phyloP scores from a whole-genome alignment of 2,113 vertebrate genomes.

The Philantomba maxwellii region DNA sequence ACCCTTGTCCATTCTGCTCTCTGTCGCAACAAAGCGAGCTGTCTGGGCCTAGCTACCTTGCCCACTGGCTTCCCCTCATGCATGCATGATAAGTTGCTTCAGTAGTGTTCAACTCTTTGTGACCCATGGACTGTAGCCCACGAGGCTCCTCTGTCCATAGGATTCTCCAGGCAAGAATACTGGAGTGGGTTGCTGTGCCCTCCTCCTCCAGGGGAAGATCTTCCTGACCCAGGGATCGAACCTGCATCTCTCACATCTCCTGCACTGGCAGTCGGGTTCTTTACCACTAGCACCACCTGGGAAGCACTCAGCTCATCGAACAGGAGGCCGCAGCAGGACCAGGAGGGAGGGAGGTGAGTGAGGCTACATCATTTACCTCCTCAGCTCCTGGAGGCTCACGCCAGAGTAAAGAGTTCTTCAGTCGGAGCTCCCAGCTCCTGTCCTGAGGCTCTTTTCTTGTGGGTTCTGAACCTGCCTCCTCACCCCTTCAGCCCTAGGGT shows the following conservation, averaged over 20 bases:
- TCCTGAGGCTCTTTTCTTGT: not conserved
- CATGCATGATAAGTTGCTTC: not conserved
- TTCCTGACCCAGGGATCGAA: not conserved
- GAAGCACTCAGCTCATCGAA: not conserved
- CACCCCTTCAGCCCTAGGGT: not conserved
- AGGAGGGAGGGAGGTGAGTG: rapidly evolving
- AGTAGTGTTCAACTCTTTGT: not conserved
- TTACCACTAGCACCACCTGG: not conserved
- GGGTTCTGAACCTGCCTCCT: not conserved
- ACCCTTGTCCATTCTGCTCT: not conserved
- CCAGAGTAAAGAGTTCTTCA: not conserved
- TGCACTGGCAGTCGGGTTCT: not conserved
- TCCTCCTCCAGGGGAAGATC: not conserved
- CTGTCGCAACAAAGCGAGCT: not conserved
- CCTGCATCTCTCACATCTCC: not conserved
- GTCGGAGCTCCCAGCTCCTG: not conserved
- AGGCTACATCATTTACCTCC: not conserved
- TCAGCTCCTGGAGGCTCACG: not conserved
- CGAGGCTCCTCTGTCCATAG: not conserved
- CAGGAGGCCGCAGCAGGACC: not conserved
- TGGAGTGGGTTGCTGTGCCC: not conserved
- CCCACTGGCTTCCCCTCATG: not conserved
- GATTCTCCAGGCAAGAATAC: not conserved
- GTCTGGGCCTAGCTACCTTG: not conserved
- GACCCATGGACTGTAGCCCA: not conserved